Percentiles rank a stretch among this genome's conserved stretches.
Evolutionary conservation across 1,140 invertebrate species (phyloP).

Genomic region (Pinna nobilis): DNA sequence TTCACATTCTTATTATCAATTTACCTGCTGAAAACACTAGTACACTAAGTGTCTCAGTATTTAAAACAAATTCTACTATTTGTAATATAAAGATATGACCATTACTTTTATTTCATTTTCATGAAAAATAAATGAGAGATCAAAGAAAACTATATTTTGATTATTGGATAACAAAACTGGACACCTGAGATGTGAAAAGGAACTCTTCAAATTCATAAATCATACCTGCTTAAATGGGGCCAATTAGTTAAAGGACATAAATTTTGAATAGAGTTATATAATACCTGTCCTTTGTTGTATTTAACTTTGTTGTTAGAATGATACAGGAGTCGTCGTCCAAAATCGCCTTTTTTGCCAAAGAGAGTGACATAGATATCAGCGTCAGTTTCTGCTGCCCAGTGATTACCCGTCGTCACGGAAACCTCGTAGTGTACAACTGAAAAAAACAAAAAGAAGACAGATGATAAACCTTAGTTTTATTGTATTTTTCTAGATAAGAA

Average conservation of each 20-base stretch:
- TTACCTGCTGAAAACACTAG: too few relatives aligned
- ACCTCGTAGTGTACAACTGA: constrained; percentile 55
- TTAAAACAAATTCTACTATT: too few relatives aligned
- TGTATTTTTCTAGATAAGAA: background rate
- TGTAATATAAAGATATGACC: too few relatives aligned
- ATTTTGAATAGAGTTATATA: too few relatives aligned
- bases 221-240: background rate
- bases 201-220: too few relatives aligned
- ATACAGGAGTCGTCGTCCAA: constrained; percentile 53
- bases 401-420: constrained; percentile 71
- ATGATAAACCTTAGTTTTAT: background rate
- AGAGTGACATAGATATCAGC: constrained; percentile 70
- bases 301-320: constrained; percentile 46
- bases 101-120: too few relatives aligned
- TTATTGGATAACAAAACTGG: too few relatives aligned
- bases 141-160: too few relatives aligned
- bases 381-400: constrained; percentile 74
- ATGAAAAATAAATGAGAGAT: too few relatives aligned
- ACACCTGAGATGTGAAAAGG: too few relatives aligned
- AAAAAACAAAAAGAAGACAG: background rate
- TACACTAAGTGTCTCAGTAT: too few relatives aligned
- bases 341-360: constrained; percentile 73
- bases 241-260: background rate
- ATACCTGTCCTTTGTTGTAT: constrained; percentile 55
- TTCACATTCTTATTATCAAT: too few relatives aligned